Conservation (phyloP, 2,113 vertebrate genomes). For the Butorides virescens region DNA sequence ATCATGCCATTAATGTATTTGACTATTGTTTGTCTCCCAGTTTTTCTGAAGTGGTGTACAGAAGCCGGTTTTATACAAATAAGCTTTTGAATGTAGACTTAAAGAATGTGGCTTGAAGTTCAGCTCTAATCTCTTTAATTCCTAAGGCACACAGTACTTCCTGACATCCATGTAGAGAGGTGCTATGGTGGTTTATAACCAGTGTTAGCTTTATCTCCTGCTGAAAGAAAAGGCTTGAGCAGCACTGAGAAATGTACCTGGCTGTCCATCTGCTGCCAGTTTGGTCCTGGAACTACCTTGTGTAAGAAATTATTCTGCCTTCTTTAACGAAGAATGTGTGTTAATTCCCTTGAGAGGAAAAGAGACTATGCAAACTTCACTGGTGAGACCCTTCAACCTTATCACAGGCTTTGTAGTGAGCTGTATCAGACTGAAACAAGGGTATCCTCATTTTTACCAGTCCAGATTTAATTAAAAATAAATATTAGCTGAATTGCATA, state of each 20-base stretch:
- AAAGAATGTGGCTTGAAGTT: slow-evolving; percentile 8
- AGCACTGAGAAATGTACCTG: neutral
- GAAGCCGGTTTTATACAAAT: neutral
- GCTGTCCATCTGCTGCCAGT: neutral
- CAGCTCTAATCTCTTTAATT: neutral
- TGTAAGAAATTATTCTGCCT: neutral
- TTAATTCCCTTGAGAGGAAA: neutral
- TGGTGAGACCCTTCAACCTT: neutral
- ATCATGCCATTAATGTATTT: neutral
- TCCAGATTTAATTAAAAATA: slow-evolving; percentile 44
- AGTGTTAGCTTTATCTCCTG: neutral
- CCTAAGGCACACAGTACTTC: neutral
- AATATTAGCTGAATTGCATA: neutral
- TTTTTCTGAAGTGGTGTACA: neutral
- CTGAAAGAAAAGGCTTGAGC: neutral
- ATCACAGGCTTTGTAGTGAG: neutral
- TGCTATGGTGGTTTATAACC: neutral
- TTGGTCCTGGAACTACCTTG: neutral
- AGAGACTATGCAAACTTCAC: neutral
- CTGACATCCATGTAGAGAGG: neutral
- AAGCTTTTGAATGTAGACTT: slow-evolving; percentile 36
- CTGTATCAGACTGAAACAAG: slow-evolving; percentile 39
- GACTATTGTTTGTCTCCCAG: neutral
- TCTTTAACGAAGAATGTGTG: neutral
- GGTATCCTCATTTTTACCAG: slow-evolving; percentile 42